Conservation (phyloP, 2,888 invertebrate species). For the Stenurella melanura region DNA sequence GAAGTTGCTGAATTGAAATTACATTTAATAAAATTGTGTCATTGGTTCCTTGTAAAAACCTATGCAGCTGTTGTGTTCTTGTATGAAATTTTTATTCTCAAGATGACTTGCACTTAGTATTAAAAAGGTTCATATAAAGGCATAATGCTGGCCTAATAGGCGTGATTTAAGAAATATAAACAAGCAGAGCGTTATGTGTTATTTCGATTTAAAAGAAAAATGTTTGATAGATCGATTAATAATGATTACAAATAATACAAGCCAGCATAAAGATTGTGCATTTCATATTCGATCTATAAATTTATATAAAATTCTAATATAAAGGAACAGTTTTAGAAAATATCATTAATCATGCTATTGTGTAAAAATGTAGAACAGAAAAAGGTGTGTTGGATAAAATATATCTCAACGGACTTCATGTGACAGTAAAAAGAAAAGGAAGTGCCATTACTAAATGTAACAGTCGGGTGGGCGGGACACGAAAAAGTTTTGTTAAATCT, state of each 20-base stretch:
- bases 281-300: constrained; percentile 30
- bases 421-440: constrained; percentile 38
- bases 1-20: constrained; percentile 16
- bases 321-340: constrained; percentile 14
- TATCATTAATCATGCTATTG: constrained; percentile 41
- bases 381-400: constrained; percentile 38
- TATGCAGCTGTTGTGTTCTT: constrained; percentile 21
- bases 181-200: constrained; percentile 30
- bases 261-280: constrained; percentile 1
- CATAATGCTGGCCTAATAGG: constrained; percentile 18
- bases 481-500: constrained; percentile 26
- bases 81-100: background rate
- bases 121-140: constrained; percentile 16
- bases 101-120: constrained; percentile 30
- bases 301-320: constrained; percentile 24
- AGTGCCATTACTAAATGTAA: constrained; percentile 40
- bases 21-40: constrained; percentile 27
- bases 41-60: background rate
- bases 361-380: constrained; percentile 33
- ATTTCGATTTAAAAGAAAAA: constrained; percentile 10
- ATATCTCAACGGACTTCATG: constrained; percentile 17
- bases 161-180: constrained; percentile 39
- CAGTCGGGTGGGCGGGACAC: constrained; percentile 36
- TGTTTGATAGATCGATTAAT: constrained; percentile 30
- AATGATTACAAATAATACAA: constrained; percentile 36